Evolutionary conservation across 2,797 vertebrate genomes (phyloP), one percentile per base, ranked within the genome.

Genomic region (Intellagama lesueurii): DNA sequence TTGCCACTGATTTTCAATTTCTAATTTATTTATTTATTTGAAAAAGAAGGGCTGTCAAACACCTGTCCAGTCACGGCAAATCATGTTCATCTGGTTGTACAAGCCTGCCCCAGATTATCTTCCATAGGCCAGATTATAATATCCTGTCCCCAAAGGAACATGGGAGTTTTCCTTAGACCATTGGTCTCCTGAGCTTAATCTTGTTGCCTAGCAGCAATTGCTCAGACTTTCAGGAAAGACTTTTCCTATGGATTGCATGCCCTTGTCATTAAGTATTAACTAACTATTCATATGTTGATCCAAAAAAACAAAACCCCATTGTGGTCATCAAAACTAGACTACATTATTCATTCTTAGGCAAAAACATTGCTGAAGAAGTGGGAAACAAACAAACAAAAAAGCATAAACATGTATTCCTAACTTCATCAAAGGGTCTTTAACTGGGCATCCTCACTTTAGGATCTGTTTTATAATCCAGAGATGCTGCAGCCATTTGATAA

Each of bases 381-480:
- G 60, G 91, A 40, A 87, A 87, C 64, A 32, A 72, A 77, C 87
- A 52, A 52, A 4, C 2, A 64, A 64, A 64, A 19, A 64, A 64
- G 19, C 19, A 64, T 87, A 89, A 87, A 77, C 68, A 72, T 60
- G 0, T 47, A 44, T 93, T 8, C 66, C 90, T 88, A 64, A 83
- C 22, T 73, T 75, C 75, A 82, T 81, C 78, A 1, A 3, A 24
- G n/a, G 17, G 40, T 78, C 81, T 24, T 82, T 90, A 86, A 75
- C 90, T 3, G 79, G 78, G 68, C 87, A 87, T 26, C 88, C 60
- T 94, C 88, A 95, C 93, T 95, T 95, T 95, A 92, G 86, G 86
- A 70, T 95, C 0, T 0, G 44, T 94, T 95, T 97, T 95, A 93
- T 94, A 97, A 92, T 95, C 92, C 90, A 96, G 81, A 91, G n/a